A percentile compares a stretch with the other conserved stretches of the same genome.
phyloP scores from a whole-genome alignment of 2,888 invertebrate genomes.

The Suillia variegata region DNA sequence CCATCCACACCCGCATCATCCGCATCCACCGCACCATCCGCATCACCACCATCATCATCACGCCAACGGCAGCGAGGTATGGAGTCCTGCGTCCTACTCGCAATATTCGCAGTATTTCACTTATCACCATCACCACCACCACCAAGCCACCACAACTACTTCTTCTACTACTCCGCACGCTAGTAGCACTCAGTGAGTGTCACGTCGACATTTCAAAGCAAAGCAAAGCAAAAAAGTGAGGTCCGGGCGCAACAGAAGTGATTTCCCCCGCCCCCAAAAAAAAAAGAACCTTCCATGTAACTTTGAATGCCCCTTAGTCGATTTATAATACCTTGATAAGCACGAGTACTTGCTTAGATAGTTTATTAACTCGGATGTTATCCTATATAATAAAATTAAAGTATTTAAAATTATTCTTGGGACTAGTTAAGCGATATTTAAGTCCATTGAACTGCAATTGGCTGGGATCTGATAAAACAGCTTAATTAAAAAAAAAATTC shows the following conservation, averaged over 20 bases:
- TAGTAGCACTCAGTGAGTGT: slow-evolving; percentile 67
- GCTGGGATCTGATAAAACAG: no score
- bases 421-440: no score
- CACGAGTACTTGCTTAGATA: no score
- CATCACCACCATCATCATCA: slow-evolving; percentile 40
- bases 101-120: slow-evolving; percentile 71
- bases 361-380: no score
- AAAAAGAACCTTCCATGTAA: no score
- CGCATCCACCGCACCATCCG: slow-evolving; percentile 42
- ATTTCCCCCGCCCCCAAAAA: no score
- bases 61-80: slow-evolving; percentile 68
- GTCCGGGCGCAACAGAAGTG: not conserved
- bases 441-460: no score
- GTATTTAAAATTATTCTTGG: no score
- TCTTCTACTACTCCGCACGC: slow-evolving; percentile 60
- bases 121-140: slow-evolving; percentile 65
- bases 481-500: no score
- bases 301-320: not conserved
- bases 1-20: slow-evolving; percentile 25
- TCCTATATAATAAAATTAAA: no score
- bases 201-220: slow-evolving; percentile 42
- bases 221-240: slow-evolving; percentile 6
- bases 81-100: slow-evolving; percentile 64
- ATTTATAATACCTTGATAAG: no score
- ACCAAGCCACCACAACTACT: slow-evolving; percentile 40